Evolutionary conservation across 2,888 invertebrate genomes (phyloP).

Genomic region (Pterobdella sp.): DNA sequence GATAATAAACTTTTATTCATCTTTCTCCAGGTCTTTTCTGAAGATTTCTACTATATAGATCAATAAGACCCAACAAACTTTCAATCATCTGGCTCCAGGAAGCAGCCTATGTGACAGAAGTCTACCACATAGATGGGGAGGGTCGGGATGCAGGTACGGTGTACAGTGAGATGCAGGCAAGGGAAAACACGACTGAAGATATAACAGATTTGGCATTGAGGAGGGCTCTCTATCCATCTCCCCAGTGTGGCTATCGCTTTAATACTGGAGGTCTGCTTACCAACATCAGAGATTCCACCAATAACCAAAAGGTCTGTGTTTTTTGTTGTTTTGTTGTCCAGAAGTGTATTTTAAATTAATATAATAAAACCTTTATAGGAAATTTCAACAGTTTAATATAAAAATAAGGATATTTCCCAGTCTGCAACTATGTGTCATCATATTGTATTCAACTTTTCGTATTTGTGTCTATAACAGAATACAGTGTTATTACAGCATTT

Average conservation of each 20-base stretch:
- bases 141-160: constrained; percentile 87
- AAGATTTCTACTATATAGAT: no score
- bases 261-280: constrained; percentile 77
- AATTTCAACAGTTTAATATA: no score
- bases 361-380: no score
- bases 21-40: no score
- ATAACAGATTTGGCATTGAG: constrained; percentile 62
- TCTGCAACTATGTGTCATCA: no score
- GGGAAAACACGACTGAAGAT: constrained; percentile 71
- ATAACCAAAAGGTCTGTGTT: constrained; percentile 64
- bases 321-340: no score
- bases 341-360: no score
- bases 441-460: no score
- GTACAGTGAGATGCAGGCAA: constrained; percentile 88
- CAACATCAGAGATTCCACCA: constrained; percentile 72
- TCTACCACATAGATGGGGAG: constrained; percentile 78
- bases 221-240: constrained; percentile 69
- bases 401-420: no score
- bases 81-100: constrained; percentile 25
- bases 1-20: no score
- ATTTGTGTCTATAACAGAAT: no score
- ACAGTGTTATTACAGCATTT: no score
- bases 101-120: constrained; percentile 61
- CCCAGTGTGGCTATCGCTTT: constrained; percentile 71
- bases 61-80: not conserved